Evolutionary conservation across 2,797 vertebrate genomes (phyloP), one percentile per base, ranked within the genome.

Genomic region (Channa striata): DNA sequence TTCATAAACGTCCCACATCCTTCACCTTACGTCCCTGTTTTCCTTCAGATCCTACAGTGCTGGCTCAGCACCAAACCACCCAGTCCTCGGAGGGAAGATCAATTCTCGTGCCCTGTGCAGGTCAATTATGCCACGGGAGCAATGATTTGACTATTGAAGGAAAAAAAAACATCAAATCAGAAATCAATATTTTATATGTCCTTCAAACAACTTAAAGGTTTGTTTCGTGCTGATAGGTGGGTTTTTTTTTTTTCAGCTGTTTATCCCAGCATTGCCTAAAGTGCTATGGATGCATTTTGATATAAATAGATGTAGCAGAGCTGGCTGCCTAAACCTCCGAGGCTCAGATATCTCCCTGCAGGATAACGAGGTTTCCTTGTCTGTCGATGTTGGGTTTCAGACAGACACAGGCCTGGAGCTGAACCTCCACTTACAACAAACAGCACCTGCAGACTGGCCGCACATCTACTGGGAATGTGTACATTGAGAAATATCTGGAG

Each of bases 41-140:
- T 64, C 60, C 56, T 60, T 75, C 48, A 59, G 59, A 77, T 74
- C 46, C 42, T 43, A 65, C 77, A 75, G 52, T 89, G 92, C 90
- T 92, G 84, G 74, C 83, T 92, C 91, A 90, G 90, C 92, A 83
- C 30, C 46, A 61, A 37, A 56, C 71, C 57, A 63, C 66, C 54
- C 58, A 71, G 80, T 89, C 83, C 81, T 90, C 63, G 77, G 70
- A 72, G 25, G 81, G 85, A 90, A 92, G 92, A 87, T 93, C 89
- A 90, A 80, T 90, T 84, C 81, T 76, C 12, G 25, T 80, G 72
- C 60, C 69, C 67, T 58, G 17, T 79, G 80, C 70, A 84, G 87
- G 80, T 90, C 87, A 87, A 84, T 87, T 82, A 84, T 80, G 66
- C 72, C 81, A 89, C 33, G 71, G 53, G 62, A 65, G 63, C 67